Evolutionary conservation across 92 coral and sea anemone genomes (phyloP).

Genomic region (Montipora capitata): DNA sequence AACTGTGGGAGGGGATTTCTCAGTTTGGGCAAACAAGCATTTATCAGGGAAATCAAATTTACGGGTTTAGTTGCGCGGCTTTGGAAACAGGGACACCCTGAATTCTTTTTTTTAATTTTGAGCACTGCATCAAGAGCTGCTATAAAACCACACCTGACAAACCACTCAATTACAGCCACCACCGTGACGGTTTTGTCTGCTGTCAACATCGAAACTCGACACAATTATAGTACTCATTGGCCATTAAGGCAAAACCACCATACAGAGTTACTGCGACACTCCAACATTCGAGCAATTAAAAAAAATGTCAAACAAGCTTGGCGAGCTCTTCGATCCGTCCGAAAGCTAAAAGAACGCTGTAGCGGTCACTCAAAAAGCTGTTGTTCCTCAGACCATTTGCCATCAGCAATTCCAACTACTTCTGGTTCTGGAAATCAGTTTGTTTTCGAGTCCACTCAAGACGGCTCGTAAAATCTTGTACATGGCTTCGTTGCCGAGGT

Average conservation of each 20-base stretch:
- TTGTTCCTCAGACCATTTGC: constrained; percentile 19
- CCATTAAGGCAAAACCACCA: too few species aligned
- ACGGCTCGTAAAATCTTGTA: constrained; percentile 38
- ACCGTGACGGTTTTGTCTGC: constrained; percentile 66
- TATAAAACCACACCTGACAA: constrained; percentile 48
- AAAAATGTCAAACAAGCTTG: too few species aligned
- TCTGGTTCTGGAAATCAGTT: constrained; percentile 18
- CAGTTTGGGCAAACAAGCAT: too few species aligned
- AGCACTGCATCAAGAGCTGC: constrained; percentile 43
- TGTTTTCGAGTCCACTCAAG: constrained; percentile 8
- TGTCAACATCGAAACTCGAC: constrained; percentile 59
- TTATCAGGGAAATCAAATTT: too few species aligned
- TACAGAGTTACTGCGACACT: too few species aligned
- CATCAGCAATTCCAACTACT: constrained; percentile 12
- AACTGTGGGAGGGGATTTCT: too few species aligned
- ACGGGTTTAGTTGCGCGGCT: too few species aligned
- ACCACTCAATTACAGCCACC: constrained; percentile 69
- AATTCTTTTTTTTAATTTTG: too few species aligned
- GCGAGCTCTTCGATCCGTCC: too few species aligned
- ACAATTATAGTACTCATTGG: background rate
- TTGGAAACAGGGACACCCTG: too few species aligned
- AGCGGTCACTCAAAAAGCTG: constrained; percentile 18
- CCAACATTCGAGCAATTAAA: too few species aligned
- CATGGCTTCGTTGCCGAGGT: constrained; percentile 63
- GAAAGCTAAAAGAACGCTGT: background rate